Evolutionary conservation across 1,140 invertebrate genomes (phyloP), one percentile per base, ranked within the genome.

Genomic region (Zaprionus gabonicus): DNA sequence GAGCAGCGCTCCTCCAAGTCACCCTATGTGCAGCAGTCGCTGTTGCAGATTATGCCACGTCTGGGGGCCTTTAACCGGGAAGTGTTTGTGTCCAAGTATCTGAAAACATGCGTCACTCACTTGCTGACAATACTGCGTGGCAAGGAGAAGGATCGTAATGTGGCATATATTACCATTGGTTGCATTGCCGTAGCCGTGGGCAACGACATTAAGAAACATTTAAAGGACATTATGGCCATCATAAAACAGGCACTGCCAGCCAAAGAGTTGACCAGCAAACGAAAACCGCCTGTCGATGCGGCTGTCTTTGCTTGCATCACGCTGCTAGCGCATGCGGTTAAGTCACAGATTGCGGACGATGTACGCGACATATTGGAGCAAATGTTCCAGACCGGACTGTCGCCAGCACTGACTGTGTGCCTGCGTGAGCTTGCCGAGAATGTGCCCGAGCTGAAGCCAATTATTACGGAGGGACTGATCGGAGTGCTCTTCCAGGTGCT

Each of bases 221-320:
- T 99, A 15, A 95, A 96, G 1, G 95, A 95, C 86, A 98, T 99
- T 49, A 97, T 99, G 96, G 96, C 97, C 75, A 95, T 96, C 9
- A 96, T 99, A 15, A 96, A 96, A 92, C 93, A 94, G 57, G 95
- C 96, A 3, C 93, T 99, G 20, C 98, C 98, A 1, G 94, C 96
- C 1, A 97, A 96, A 87, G 96, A 97, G 77, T 95, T 94, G 0
- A 94, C 95, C 0, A 95, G 94, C 34, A 97, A 96, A 82, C 96
- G 96, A 77, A 95, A 96, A 64, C 93, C 95, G 12, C 93, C 93
- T 55, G 94, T 98, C 17, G 98, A 99, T 83, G 97, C 98, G 0
- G 95, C 97, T 1, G 96, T 99, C 28, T 99, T 99, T 93, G 96
- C 97, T 13, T 99, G 98, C 91, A 96, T 99, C n/a, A 98, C 98